These are phyloP conservation scores for Diadophis punctatus DNA, from an alignment of 2,113 vertebrate species.

Conservation along the genomic window DNA sequence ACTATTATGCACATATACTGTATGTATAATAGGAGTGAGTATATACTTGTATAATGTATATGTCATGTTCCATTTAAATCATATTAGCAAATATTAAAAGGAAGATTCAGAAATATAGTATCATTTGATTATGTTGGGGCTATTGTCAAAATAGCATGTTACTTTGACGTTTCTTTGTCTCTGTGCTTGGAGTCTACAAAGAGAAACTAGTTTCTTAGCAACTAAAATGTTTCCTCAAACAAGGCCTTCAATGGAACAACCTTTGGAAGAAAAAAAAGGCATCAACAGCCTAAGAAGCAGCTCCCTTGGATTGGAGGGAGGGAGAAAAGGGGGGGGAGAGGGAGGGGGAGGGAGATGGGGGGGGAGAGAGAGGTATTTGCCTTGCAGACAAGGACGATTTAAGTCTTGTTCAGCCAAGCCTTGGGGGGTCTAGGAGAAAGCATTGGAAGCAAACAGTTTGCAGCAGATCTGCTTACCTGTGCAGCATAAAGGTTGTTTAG, in stretches of 20 bases:
- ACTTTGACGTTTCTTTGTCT: constrained; percentile 74
- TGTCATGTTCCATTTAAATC: constrained; percentile 46
- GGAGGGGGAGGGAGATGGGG: not conserved
- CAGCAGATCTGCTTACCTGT: not conserved
- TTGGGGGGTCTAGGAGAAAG: accelerated
- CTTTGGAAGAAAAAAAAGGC: constrained; percentile 16
- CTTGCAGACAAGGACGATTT: accelerated
- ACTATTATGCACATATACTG: accelerated
- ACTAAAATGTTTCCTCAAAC: constrained; percentile 72
- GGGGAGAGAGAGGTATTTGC: not conserved
- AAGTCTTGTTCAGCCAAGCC: not conserved
- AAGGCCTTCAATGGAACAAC: constrained; percentile 59
- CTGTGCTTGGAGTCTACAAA: constrained; percentile 60
- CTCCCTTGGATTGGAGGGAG: not conserved
- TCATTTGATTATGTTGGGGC: constrained; percentile 67
- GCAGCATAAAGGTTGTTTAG: not conserved
- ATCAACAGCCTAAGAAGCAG: constrained; percentile 9
- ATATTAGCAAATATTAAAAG: constrained; percentile 52
- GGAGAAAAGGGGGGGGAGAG: not conserved
- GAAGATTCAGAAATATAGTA: constrained; percentile 49
- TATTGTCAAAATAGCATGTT: constrained; percentile 72
- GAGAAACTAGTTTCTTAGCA: constrained; percentile 77
- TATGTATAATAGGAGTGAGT: accelerated
- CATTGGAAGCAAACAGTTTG: accelerated
- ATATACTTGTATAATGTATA: constrained; percentile 8